phyloP scores from a whole-genome alignment of 2,113 vertebrate species.

The Pleuronectes platessa region DNA sequence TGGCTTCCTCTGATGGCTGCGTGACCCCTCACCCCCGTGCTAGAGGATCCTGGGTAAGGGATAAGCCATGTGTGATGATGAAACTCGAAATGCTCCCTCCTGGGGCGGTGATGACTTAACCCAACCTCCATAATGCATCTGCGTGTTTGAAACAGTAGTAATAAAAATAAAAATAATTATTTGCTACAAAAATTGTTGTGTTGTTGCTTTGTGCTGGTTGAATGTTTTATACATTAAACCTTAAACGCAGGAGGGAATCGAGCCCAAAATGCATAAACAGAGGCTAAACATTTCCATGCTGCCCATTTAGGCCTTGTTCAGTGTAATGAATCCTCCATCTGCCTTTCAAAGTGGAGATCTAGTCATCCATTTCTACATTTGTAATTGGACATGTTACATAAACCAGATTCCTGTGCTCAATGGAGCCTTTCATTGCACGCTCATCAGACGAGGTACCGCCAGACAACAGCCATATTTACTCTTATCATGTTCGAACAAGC shows the following conservation, averaged over 20 bases:
- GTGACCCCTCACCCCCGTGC: slow-evolving; percentile 71
- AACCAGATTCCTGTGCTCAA: slow-evolving; percentile 75
- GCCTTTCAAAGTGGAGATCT: slow-evolving; percentile 54
- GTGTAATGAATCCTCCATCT: slow-evolving; percentile 57
- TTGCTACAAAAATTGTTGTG: background rate
- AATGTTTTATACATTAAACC: slow-evolving; percentile 16
- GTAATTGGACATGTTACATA: slow-evolving; percentile 75
- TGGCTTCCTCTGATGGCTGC: slow-evolving; percentile 77
- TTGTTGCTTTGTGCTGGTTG: background rate
- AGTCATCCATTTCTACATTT: slow-evolving; percentile 69
- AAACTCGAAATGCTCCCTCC: slow-evolving; percentile 53
- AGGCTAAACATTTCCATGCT: slow-evolving; percentile 23
- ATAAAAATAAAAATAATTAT: background rate
- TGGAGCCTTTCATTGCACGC: slow-evolving; percentile 70
- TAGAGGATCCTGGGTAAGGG: slow-evolving; percentile 63
- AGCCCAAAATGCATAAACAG: slow-evolving; percentile 12
- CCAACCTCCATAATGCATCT: slow-evolving; percentile 3
- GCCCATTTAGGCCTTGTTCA: slow-evolving; percentile 32
- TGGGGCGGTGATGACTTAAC: slow-evolving; percentile 37
- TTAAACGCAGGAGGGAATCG: slow-evolving; percentile 12
- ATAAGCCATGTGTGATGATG: slow-evolving; percentile 72
- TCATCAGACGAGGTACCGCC: slow-evolving; percentile 67
- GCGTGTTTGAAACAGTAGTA: slow-evolving; percentile 14
- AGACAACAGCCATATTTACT: slow-evolving; percentile 79
- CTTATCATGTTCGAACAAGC: slow-evolving; percentile 73